Base-by-base conservation (phyloP, 2,797 vertebrate genomes). In the Benthosema pterotum region DNA sequence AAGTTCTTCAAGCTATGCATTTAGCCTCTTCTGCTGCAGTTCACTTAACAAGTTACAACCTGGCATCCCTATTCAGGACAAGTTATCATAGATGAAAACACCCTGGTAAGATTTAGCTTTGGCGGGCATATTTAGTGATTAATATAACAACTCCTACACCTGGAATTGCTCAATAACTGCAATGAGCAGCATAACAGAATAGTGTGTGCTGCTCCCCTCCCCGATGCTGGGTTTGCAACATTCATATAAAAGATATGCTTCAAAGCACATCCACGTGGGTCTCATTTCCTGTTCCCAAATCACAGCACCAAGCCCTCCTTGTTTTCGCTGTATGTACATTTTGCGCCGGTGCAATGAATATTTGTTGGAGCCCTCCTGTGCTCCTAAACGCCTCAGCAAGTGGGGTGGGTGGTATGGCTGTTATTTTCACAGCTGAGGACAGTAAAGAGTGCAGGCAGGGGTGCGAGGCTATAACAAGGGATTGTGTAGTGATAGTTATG, bases 341-440 rank as follows among this genome's bases (percentile, higher is more conserved):
- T 51, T 3, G 17, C 4, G 61, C 69, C 53, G 46, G 0, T 18
- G 18, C 73, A 65, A 58, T n/a, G 48, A 18, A 43, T 17, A 54
- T 4, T 0, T 16, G 57, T 14, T 28, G 28, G 47, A 19, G 51
- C 1, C 43, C 42, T 49, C 57, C 2, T 11, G 17, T 15, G 48
- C 18, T 65, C 52, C 3, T 49, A 22, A 58, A 51, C 12, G 38
- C 25, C 53, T 51, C 17, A 51, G 16, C 67, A 67, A 66, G 48
- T 2, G 2, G 52, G 55, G 54, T 62, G 62, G 60, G 68, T 63
- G 69, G 56, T 12, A 19, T 7, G 13, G 5, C 13, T 16, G 52
- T 18, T 84, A 59, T 86, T 89, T 89, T 85, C 69, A 80, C 84
- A 87, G 85, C 86, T 85, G 84, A 85, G 66, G 71, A 57, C 52